Conservation (phyloP, 2,113 vertebrate species). For the Nerophis ophidion region DNA sequence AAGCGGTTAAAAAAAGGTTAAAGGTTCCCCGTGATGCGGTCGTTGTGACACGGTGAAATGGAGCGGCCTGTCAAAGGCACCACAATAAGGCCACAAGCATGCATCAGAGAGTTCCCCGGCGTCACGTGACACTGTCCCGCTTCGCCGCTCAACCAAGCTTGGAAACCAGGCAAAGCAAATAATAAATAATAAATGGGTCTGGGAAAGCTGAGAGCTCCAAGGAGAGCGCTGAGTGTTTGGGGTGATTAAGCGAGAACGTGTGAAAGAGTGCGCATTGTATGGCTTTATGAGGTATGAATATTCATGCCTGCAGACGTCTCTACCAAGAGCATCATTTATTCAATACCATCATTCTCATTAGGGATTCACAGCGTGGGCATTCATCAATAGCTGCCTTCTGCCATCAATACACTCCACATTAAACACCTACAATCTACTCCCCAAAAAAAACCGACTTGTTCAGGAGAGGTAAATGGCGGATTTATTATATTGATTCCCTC, state of each 20-base stretch:
- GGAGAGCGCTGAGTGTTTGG: background rate
- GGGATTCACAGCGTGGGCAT: slow-evolving; percentile 1
- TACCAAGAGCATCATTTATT: slow-evolving; percentile 28
- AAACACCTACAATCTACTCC: background rate
- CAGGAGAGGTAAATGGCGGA: background rate
- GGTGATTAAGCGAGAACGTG: slow-evolving; percentile 13
- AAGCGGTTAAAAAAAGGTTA: slow-evolving; percentile 2
- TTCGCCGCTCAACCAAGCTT: slow-evolving; percentile 46
- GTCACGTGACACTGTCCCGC: slow-evolving; percentile 54
- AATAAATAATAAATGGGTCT: slow-evolving; percentile 28
- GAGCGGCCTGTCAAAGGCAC: slow-evolving; percentile 45
- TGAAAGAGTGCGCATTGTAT: slow-evolving; percentile 10
- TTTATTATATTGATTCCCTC: slow-evolving; percentile 3
- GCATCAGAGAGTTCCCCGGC: slow-evolving; percentile 20
- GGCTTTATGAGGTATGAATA: slow-evolving; percentile 1
- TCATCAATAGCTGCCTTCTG: slow-evolving; percentile 1
- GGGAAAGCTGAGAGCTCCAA: slow-evolving; percentile 42
- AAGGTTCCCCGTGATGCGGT: slow-evolving; percentile 21
- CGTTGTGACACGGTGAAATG: slow-evolving; percentile 33
- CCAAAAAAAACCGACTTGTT: background rate
- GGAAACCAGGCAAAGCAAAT: slow-evolving; percentile 25
- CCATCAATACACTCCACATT: background rate
- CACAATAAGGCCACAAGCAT: slow-evolving; percentile 57
- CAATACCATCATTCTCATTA: slow-evolving; percentile 17
- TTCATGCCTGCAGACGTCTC: background rate